Base-by-base conservation (phyloP, 1,140 invertebrate genomes). In the Hydropsyche tenuis region DNA sequence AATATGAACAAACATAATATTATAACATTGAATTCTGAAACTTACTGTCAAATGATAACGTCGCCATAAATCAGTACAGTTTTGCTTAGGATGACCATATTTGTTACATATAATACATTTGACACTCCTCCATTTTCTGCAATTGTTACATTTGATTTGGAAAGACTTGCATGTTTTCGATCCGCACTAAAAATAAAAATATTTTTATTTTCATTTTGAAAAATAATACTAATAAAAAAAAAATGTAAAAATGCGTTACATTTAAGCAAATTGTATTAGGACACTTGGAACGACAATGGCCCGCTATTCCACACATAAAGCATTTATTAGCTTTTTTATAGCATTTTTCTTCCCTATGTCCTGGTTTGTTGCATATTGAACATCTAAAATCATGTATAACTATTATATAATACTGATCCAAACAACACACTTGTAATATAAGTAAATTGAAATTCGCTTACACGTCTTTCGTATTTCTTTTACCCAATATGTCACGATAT, bases 1-100 rank as follows among this genome's bases (percentile, higher is more conserved):
- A 60, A 23, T 22, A 56, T 4, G 16, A 23, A 56, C 18, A 23
- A 14, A 6, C 3, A 14, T 48, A 14, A 48, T 48, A 48, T 6
- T 43, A 43, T 27, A 69, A 74, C 14, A 23, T 46, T 51, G n/a
- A 48, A 48, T 48, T n/a, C 16, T 48, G 22, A 60, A 7, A 3
- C 1, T 60, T 72, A 78, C 76, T 23, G 76, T 78, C 16, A 73
- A 72, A 62, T 78, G 76, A 56, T 78, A 78, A 51, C 76, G 72
- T 60, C 74, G 73, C 76, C 76, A 78, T 18, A 69, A 37, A 62
- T 78, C 76, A 20, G 76, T 71, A 72, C 76, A 78, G 14, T 18
- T 51, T n/a, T 43, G 14, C 11, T 23, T 48, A 20, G 74, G 72
- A 65, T 78, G 76, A n/a, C 76, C 76, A 45, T 46, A 45, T 4